Evolutionary conservation across 1,140 invertebrate species (phyloP).

Genomic region (Hestina assimilis): DNA sequence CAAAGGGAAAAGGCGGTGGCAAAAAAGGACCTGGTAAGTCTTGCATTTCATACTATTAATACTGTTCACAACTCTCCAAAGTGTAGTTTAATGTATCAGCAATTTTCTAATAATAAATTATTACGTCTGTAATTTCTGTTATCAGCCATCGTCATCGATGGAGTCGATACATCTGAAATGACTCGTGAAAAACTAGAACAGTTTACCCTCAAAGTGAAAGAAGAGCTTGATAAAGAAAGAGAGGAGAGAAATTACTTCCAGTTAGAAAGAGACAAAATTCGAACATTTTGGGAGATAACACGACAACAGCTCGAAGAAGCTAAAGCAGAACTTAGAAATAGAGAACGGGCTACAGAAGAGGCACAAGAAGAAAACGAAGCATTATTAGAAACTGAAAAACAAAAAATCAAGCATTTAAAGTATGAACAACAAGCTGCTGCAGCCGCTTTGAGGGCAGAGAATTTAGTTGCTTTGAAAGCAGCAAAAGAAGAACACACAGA

Average conservation of each 20-base stretch:
- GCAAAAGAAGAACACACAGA: constrained; percentile 80
- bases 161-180: constrained; percentile 95
- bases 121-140: constrained; percentile 12
- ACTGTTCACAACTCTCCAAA: no score
- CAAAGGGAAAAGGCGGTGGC: constrained; percentile 55
- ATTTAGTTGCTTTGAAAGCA: constrained; percentile 68
- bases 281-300: constrained; percentile 94
- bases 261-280: constrained; percentile 94
- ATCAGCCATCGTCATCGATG: constrained; percentile 87
- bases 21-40: constrained; percentile 59
- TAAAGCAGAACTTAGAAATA: constrained; percentile 87
- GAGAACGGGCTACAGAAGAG: constrained; percentile 93
- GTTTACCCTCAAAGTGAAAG: constrained; percentile 91
- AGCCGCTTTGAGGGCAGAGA: constrained; percentile 83
- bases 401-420: constrained; percentile 95
- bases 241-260: constrained; percentile 98
- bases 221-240: constrained; percentile 94
- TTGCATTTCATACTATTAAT: no score
- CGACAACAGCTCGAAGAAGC: constrained; percentile 90
- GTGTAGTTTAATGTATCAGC: no score
- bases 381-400: constrained; percentile 92
- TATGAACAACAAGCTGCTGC: constrained; percentile 94
- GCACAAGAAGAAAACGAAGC: constrained; percentile 91
- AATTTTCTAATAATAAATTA: no score
- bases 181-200: constrained; percentile 94